Evolutionary conservation across 1,140 invertebrate species (phyloP).

Genomic region (Euura saliciscinereae): DNA sequence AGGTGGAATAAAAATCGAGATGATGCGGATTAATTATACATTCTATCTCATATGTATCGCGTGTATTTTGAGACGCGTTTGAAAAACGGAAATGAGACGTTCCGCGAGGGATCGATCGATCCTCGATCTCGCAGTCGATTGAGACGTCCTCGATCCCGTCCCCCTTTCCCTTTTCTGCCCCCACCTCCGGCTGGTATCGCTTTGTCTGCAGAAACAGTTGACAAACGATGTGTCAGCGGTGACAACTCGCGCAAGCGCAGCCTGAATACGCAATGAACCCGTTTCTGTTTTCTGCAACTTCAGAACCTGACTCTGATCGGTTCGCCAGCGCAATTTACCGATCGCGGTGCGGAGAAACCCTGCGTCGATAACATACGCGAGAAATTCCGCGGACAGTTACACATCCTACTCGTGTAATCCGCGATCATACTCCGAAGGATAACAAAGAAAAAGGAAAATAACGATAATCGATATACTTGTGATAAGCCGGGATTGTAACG

Average conservation of each 20-base stretch:
- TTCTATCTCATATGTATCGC: background rate
- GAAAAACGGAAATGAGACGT: conserved; percentile 30
- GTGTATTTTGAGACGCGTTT: background rate
- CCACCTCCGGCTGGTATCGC: conserved; percentile 25
- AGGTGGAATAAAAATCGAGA: background rate
- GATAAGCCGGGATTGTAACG: too few relatives aligned
- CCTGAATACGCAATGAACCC: conserved; percentile 58
- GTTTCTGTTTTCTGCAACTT: conserved; percentile 13
- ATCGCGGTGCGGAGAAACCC: too few relatives aligned
- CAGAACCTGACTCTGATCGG: too few relatives aligned
- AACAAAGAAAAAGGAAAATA: too few relatives aligned
- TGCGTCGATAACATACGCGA: too few relatives aligned
- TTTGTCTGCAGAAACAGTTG: conserved; percentile 55
- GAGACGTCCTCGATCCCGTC: conserved; percentile 48
- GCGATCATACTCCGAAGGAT: too few relatives aligned
- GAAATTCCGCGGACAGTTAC: too few relatives aligned
- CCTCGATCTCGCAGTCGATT: conserved; percentile 41
- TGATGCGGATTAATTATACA: background rate
- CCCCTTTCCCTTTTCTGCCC: conserved; percentile 24
- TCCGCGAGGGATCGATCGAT: conserved; percentile 27
- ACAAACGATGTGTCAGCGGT: conserved; percentile 61
- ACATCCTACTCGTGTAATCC: too few relatives aligned
- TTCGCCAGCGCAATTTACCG: too few relatives aligned
- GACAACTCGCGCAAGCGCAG: conserved; percentile 60
- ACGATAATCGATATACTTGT: too few relatives aligned